These are phyloP conservation scores for Aphelinus certus DNA, from an alignment of 1,140 invertebrate genomes.

Conservation along the genomic window DNA sequence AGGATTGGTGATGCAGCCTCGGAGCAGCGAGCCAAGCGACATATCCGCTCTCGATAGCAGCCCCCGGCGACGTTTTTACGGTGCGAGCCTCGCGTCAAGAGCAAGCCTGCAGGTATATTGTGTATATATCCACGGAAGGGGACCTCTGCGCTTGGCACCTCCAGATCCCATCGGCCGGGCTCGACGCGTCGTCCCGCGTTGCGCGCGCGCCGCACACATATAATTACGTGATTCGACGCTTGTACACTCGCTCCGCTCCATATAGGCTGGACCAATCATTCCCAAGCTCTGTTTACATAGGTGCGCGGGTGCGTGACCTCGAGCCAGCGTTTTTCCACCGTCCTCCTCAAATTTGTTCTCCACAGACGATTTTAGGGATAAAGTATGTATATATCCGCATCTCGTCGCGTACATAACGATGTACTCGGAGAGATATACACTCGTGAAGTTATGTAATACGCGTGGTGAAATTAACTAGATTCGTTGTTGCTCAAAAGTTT, in stretches of 20 bases:
- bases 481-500: no score
- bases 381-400: no score
- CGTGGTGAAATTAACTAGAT: no score
- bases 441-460: no score
- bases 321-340: background rate
- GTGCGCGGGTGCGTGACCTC: background rate
- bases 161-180: no score
- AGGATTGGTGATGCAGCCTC: background rate
- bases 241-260: no score
- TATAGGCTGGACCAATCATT: no score
- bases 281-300: background rate
- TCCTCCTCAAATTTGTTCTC: background rate
- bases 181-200: background rate
- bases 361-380: no score
- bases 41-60: slow-evolving; percentile 11
- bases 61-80: slow-evolving; percentile 14
- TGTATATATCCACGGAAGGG: background rate
- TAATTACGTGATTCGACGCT: no score
- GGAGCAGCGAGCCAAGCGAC: background rate
- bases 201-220: background rate
- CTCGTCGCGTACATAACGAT: no score
- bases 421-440: no score
- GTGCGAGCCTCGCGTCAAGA: background rate
- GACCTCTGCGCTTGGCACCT: slow-evolving; percentile 25
- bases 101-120: background rate